A percentile compares a stretch with the other conserved stretches of the same genome.
phyloP scores from a whole-genome alignment of 2,797 vertebrate species.

The Moxostoma hubbsi region DNA sequence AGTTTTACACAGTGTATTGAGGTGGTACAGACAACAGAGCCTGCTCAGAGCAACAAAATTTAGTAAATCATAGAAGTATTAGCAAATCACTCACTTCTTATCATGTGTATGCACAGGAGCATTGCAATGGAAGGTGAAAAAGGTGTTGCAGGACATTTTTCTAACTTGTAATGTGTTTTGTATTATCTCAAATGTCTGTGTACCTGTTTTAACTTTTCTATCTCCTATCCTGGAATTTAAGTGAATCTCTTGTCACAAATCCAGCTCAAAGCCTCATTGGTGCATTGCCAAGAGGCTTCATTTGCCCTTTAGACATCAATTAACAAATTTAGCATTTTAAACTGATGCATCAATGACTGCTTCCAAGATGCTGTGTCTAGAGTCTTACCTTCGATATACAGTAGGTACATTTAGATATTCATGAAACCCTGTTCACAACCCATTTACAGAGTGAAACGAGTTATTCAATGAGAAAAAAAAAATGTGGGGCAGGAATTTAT shows the following conservation, averaged over 20 bases:
- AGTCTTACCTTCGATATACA: too few species aligned
- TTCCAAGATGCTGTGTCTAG: too few species aligned
- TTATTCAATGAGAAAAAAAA: too few species aligned
- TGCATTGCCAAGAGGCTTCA: not conserved
- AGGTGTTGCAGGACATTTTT: slow-evolving; percentile 11
- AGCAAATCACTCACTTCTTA: too few species aligned
- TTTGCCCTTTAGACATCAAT: not conserved
- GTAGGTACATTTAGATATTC: too few species aligned
- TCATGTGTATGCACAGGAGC: not conserved
- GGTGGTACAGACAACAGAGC: too few species aligned
- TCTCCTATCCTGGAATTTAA: not conserved
- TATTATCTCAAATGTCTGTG: slow-evolving; percentile 21
- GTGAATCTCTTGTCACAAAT: not conserved
- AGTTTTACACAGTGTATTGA: not conserved
- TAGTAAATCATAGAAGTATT: too few species aligned
- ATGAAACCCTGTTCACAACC: too few species aligned
- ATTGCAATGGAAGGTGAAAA: not conserved
- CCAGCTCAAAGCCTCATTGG: not conserved
- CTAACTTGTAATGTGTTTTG: slow-evolving; percentile 10
- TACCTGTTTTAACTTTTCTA: not conserved
- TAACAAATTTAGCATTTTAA: too few species aligned
- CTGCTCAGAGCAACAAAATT: not conserved
- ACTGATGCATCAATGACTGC: too few species aligned
- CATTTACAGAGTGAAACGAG: too few species aligned
- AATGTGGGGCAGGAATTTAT: too few species aligned